phyloP scores from a whole-genome alignment of 2,888 invertebrate genomes.

The Drosophila glabriapex region DNA sequence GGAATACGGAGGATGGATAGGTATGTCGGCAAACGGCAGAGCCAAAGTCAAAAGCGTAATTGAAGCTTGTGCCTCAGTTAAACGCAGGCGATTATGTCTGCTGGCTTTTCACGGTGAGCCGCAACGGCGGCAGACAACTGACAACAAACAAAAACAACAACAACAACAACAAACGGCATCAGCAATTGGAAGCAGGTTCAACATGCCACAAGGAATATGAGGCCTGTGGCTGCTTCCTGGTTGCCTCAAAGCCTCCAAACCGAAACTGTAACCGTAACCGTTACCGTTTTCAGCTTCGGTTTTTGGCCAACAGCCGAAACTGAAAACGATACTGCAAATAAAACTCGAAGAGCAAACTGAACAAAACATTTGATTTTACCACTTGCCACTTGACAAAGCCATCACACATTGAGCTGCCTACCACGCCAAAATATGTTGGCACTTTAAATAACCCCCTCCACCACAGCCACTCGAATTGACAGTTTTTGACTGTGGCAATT shows the following conservation, averaged over 20 bases:
- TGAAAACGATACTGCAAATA: conserved; percentile 9
- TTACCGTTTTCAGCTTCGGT: neutral
- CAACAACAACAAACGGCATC: conserved; percentile 7
- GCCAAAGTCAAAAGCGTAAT: conserved; percentile 73
- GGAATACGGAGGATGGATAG: neutral
- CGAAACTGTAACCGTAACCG: conserved; percentile 35
- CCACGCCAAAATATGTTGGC: conserved; percentile 55
- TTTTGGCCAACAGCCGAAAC: conserved; percentile 31
- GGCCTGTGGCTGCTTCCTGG: conserved; percentile 65
- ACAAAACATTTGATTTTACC: conserved; percentile 39
- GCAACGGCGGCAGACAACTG: conserved; percentile 30
- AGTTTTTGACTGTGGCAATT: conserved; percentile 61
- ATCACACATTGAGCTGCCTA: conserved; percentile 60
- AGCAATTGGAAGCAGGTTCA: conserved; percentile 47
- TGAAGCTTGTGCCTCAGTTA: conserved; percentile 73
- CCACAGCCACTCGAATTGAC: conserved; percentile 19
- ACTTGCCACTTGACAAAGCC: conserved; percentile 43
- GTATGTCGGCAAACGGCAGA: conserved; percentile 15
- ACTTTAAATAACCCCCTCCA: conserved; percentile 1
- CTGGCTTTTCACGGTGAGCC: conserved; percentile 62
- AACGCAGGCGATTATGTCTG: conserved; percentile 73
- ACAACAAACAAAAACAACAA: conserved; percentile 16
- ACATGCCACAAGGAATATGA: conserved; percentile 68
- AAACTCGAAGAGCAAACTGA: conserved; percentile 25
- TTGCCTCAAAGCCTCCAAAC: conserved; percentile 52